Evolutionary conservation across 2,797 vertebrate genomes (phyloP).

Genomic region (Antennarius maculatus): DNA sequence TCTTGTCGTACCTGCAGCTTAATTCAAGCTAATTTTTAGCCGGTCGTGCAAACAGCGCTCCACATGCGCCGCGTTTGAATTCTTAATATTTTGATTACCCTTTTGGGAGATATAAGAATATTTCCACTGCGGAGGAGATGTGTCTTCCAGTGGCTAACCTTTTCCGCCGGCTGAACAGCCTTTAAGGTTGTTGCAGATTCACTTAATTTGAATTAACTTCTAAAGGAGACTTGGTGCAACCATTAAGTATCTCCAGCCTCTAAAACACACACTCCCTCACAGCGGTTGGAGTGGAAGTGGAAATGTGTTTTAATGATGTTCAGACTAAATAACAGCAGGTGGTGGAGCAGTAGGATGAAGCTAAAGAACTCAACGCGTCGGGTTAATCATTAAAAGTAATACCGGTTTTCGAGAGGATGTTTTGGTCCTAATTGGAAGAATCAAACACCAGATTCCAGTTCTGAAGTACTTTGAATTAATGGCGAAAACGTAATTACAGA

Average conservation of each 20-base stretch:
- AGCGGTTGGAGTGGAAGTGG: constrained; percentile 16
- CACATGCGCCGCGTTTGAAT: neutral
- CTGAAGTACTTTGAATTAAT: constrained; percentile 19
- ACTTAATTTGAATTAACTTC: constrained; percentile 55
- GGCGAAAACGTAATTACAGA: constrained; percentile 35
- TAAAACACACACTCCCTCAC: neutral
- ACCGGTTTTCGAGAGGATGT: constrained; percentile 17
- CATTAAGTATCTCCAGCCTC: constrained; percentile 23
- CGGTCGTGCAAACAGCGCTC: neutral
- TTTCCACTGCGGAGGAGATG: constrained; percentile 36
- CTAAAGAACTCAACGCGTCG: constrained; percentile 36
- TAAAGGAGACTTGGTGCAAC: constrained; percentile 30
- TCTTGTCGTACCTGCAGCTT: constrained; percentile 19
- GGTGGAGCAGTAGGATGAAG: constrained; percentile 39
- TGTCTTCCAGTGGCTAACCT: constrained; percentile 42
- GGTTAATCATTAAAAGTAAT: constrained; percentile 51
- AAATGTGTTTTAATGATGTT: constrained; percentile 58
- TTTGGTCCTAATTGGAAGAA: constrained; percentile 21
- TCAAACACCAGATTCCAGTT: constrained; percentile 18
- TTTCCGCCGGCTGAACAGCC: constrained; percentile 50
- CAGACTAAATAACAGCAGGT: constrained; percentile 56
- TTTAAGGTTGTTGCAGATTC: constrained; percentile 41
- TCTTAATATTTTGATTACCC: constrained; percentile 17
- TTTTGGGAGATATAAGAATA: constrained; percentile 14
- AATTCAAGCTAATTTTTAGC: constrained; percentile 9